A percentile compares a stretch with the other conserved stretches of the same genome.
Conservation (phyloP, 2,888 invertebrate genomes). For the Chorisops tibialis region DNA sequence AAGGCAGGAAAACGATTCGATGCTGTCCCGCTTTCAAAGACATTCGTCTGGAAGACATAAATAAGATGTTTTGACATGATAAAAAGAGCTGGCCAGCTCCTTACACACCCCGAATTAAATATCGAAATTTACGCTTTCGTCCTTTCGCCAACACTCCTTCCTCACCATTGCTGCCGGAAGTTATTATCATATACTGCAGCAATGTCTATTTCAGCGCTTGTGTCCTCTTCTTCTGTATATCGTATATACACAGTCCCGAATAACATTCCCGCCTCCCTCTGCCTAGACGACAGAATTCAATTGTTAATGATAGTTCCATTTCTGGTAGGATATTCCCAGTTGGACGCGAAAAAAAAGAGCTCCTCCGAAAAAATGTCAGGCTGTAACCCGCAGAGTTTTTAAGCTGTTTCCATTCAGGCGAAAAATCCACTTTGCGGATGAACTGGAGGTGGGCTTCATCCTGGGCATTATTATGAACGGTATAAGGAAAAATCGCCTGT, state of each 20-base stretch:
- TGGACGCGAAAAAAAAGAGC: no score
- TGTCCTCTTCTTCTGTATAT: no score
- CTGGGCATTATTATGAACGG: background rate
- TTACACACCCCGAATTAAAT: conserved; percentile 18
- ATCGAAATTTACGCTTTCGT: conserved; percentile 13
- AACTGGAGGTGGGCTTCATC: no score
- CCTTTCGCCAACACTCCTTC: conserved; percentile 11
- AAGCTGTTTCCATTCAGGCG: no score
- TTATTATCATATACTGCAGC: conserved; percentile 3
- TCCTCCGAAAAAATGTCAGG: no score
- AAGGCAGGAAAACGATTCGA: conserved; percentile 15
- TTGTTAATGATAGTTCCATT: no score
- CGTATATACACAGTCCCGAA: no score
- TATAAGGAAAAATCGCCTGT: conserved; percentile 19
- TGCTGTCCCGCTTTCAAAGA: conserved; percentile 25
- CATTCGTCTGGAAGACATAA: conserved; percentile 33
- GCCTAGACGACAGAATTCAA: no score
- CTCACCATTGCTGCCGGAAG: conserved; percentile 10
- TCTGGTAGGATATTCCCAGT: no score
- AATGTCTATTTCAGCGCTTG: conserved; percentile 9
- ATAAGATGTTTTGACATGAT: conserved; percentile 31
- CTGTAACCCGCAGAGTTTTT: no score
- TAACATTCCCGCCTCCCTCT: no score
- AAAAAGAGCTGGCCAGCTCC: conserved; percentile 19
- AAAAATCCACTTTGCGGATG: no score